phyloP scores from a whole-genome alignment of 2,888 invertebrate species.

The Notocelia uddmanniana region DNA sequence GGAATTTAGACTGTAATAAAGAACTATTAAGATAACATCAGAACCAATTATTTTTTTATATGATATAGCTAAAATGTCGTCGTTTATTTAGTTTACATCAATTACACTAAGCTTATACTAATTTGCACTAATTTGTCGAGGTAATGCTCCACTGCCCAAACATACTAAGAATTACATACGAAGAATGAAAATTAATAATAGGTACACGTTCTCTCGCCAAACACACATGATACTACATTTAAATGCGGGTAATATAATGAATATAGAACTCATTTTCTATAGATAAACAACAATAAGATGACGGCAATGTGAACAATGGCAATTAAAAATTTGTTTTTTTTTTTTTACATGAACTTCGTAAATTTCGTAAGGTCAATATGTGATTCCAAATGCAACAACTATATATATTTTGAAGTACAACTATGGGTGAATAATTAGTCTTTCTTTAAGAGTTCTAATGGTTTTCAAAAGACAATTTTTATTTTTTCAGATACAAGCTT shows the following conservation, averaged over 20 bases:
- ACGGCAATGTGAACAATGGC: no score
- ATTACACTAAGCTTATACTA: conserved; percentile 1
- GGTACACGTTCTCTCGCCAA: conserved; percentile 40
- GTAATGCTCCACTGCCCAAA: conserved; percentile 40
- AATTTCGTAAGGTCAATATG: no score
- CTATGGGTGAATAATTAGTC: neutral
- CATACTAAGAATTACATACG: conserved; percentile 17
- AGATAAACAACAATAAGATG: conserved; percentile 30
- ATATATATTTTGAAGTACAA: neutral
- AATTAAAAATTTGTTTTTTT: no score
- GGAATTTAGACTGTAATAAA: neutral
- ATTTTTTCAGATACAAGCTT: neutral
- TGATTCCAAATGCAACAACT: no score
- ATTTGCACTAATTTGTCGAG: conserved; percentile 7
- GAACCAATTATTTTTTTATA: neutral
- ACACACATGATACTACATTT: conserved; percentile 46
- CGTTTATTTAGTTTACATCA: neutral
- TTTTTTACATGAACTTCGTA: no score
- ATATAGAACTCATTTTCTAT: conserved; percentile 59
- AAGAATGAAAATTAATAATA: conserved; percentile 22
- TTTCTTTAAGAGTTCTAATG: no score
- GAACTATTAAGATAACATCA: neutral
- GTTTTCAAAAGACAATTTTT: no score
- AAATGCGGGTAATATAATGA: conserved; percentile 39
- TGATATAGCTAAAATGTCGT: neutral